Conservation (phyloP, 1,140 invertebrate genomes). For the Brachionus plicatilis region DNA sequence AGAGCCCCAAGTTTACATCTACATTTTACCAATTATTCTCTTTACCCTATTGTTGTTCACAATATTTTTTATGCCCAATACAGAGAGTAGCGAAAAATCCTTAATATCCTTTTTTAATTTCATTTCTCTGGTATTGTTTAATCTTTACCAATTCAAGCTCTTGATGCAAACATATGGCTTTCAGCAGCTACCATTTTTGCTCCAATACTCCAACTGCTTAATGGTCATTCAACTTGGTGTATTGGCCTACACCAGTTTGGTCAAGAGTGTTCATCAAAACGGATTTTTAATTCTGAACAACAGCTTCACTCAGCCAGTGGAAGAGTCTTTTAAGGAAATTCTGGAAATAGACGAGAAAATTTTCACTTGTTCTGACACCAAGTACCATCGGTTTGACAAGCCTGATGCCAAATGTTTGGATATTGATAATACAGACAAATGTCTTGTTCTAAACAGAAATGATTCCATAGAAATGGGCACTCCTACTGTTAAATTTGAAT, state of each 20-base stretch:
- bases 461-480: background rate
- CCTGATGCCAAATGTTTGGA: background rate
- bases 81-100: conserved; percentile 1
- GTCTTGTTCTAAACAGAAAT: background rate
- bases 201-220: conserved; percentile 35
- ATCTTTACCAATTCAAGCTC: conserved; percentile 15
- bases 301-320: background rate
- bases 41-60: conserved; percentile 11
- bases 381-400: background rate
- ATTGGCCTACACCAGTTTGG: conserved; percentile 24
- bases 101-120: conserved; percentile 34
- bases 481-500: background rate
- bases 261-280: conserved; percentile 6
- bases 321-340: background rate
- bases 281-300: conserved; percentile 31
- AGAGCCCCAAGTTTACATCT: conserved; percentile 34
- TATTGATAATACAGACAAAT: background rate
- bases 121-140: background rate
- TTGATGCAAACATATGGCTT: conserved; percentile 31
- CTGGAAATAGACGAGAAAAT: background rate
- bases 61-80: conserved; percentile 36
- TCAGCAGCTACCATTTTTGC: background rate
- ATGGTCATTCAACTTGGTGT: conserved; percentile 38
- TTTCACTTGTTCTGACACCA: background rate
- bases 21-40: conserved; percentile 14